These are phyloP conservation scores for Saguinus imperator DNA, from an alignment of 2,113 vertebrate species.

Conservation along the genomic window DNA sequence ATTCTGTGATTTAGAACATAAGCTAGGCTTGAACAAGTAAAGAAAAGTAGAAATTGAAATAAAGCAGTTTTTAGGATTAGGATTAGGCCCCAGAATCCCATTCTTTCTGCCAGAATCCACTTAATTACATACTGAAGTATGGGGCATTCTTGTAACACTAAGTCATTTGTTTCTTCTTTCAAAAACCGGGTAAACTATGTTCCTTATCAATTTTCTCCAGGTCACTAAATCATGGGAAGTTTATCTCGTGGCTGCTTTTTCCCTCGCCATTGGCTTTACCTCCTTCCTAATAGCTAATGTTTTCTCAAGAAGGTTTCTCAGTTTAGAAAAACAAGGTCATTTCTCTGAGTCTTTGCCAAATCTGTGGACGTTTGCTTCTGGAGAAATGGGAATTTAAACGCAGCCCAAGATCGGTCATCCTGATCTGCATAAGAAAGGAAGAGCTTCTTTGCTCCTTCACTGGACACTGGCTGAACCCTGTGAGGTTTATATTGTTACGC, in stretches of 20 bases:
- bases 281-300: background rate
- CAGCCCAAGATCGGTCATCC: background rate
- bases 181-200: background rate
- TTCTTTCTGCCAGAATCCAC: background rate
- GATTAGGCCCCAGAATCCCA: background rate
- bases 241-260: background rate
- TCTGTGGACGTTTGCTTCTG: background rate
- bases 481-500: rapidly evolving
- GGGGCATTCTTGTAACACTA: background rate
- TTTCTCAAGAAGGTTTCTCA: conserved; percentile 34
- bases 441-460: background rate
- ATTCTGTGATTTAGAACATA: background rate
- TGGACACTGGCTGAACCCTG: background rate
- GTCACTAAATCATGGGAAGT: background rate
- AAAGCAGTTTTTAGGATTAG: background rate
- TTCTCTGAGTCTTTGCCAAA: background rate
- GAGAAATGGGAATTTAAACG: background rate
- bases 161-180: background rate
- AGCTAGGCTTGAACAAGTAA: background rate
- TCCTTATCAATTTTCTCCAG: background rate
- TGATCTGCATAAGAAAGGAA: background rate
- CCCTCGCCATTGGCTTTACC: background rate
- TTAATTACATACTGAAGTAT: background rate
- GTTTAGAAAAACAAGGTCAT: background rate
- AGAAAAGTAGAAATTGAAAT: background rate